phyloP scores from a whole-genome alignment of 2,797 vertebrate species.

The Gymnothorax reevesii region DNA sequence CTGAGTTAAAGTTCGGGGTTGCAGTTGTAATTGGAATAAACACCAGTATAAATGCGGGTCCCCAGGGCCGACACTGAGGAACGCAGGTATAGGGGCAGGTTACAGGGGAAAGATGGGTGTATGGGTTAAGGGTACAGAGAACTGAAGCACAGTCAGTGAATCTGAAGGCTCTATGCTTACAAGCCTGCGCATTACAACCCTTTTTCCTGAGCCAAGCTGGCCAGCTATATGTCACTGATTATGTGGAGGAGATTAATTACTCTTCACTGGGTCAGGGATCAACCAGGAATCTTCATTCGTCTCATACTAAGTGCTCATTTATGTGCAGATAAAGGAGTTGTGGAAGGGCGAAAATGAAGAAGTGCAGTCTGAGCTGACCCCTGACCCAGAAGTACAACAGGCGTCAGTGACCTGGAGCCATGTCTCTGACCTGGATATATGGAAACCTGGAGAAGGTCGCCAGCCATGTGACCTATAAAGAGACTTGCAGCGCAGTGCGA shows the following conservation, averaged over 20 bases:
- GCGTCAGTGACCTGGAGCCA: not conserved
- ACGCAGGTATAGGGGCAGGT: no score
- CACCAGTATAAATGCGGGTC: no score
- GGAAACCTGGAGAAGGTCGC: not conserved
- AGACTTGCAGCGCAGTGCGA: not conserved
- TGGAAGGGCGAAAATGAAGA: not conserved
- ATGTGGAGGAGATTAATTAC: not conserved
- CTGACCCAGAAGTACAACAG: not conserved
- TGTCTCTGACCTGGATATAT: not conserved
- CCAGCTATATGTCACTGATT: not conserved
- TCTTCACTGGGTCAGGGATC: not conserved
- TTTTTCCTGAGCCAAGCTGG: not conserved
- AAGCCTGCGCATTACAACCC: not conserved
- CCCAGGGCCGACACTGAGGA: no score
- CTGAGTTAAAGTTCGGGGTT: no score
- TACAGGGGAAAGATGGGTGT: no score
- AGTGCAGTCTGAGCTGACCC: not conserved
- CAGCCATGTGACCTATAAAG: not conserved
- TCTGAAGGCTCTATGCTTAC: not conserved
- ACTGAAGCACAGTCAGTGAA: not conserved
- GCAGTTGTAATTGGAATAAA: no score
- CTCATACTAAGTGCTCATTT: not conserved
- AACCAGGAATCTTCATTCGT: not conserved
- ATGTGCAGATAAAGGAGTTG: not conserved
- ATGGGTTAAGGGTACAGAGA: not conserved